phyloP scores from a whole-genome alignment of 92 coral and sea anemone species.

The Epizoanthus scotinus region DNA sequence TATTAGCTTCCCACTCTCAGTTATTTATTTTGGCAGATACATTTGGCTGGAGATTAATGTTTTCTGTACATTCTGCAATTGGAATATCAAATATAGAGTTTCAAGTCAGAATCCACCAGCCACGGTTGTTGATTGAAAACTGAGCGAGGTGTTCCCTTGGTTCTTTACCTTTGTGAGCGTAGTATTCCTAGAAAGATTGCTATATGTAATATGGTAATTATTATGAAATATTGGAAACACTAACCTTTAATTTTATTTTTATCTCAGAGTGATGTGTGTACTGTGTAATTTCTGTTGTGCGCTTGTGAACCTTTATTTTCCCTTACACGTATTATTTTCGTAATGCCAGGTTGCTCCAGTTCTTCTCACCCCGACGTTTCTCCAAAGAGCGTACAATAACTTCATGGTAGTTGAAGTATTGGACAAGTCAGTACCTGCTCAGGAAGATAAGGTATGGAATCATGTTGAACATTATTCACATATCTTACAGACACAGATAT shows the following conservation, averaged over 20 bases:
- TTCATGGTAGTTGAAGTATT: constrained; percentile 90
- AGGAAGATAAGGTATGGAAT: constrained; percentile 66
- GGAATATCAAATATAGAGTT: no score
- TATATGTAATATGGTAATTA: no score
- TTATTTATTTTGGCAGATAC: no score
- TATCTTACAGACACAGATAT: neutral
- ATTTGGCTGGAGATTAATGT: no score
- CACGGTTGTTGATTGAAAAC: no score
- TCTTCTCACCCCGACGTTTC: constrained; percentile 79
- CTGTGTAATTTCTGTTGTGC: neutral
- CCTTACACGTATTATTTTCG: neutral
- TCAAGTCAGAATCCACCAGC: no score
- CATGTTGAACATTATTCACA: neutral
- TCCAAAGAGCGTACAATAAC: constrained; percentile 90
- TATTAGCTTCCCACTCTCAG: no score
- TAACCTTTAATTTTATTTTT: neutral
- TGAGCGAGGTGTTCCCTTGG: no score
- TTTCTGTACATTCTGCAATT: no score
- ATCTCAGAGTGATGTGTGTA: neutral
- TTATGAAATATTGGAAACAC: neutral
- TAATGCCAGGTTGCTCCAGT: constrained; percentile 84
- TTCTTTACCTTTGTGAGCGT: no score
- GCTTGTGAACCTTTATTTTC: neutral
- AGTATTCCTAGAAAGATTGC: no score
- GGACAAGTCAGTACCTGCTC: constrained; percentile 71